Percentiles rank a stretch among this genome's conserved stretches.
These are phyloP conservation scores for Cremastinae sp. DNA, from an alignment of 2,888 invertebrate genomes.

Conservation along the genomic window DNA sequence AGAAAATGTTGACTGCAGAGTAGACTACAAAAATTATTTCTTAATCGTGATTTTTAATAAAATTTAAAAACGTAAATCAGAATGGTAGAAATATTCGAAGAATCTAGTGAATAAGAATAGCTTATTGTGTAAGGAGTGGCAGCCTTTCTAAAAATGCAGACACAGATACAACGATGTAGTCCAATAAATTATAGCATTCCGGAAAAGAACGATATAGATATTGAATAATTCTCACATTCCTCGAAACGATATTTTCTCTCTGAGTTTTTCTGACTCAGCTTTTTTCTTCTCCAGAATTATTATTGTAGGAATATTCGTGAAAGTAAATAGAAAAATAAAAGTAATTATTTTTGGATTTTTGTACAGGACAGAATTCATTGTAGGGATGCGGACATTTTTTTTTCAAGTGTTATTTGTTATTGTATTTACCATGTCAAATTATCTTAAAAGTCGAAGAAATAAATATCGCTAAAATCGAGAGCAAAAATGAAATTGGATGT, in stretches of 20 bases:
- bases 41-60: conserved; percentile 49
- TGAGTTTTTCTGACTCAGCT: conserved; percentile 12
- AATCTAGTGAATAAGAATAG: conserved; percentile 34
- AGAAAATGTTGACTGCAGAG: not conserved
- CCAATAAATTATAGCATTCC: conserved; percentile 61
- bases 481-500: conserved; percentile 24
- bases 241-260: conserved; percentile 7
- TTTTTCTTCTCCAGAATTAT: conserved; percentile 12
- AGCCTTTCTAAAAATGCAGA: not conserved
- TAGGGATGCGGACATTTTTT: too few relatives aligned
- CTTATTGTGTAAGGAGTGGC: conserved; percentile 19
- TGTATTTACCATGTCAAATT: too few relatives aligned
- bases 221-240: conserved; percentile 32
- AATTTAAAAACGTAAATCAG: conserved; percentile 37
- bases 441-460: too few relatives aligned
- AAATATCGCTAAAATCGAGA: not conserved
- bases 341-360: too few relatives aligned
- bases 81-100: conserved; percentile 26
- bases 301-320: not conserved
- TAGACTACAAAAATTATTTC: conserved; percentile 28
- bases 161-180: conserved; percentile 49
- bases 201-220: conserved; percentile 44
- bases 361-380: too few relatives aligned
- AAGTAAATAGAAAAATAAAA: too few relatives aligned
- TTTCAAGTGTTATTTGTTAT: too few relatives aligned